phyloP scores from a whole-genome alignment of 2,113 vertebrate species.

The Thamnophis sirtalis region DNA sequence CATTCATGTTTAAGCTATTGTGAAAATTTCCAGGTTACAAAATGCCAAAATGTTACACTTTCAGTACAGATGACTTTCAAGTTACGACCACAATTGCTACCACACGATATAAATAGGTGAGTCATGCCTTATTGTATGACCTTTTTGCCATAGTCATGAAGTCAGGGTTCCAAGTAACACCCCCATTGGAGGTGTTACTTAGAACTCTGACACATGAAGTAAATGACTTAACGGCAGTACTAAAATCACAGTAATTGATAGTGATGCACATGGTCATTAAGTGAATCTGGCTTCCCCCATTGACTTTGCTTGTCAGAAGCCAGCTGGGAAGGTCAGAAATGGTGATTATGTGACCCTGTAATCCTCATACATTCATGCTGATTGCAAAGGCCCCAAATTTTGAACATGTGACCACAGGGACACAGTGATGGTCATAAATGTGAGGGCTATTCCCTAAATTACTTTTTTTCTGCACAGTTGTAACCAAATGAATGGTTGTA shows the following conservation, averaged over 20 bases:
- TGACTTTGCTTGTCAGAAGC: not conserved
- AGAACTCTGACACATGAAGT: no score
- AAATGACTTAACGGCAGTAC: no score
- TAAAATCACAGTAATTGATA: not conserved
- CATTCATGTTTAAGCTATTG: not conserved
- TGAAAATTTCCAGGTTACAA: not conserved
- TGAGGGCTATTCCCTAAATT: not conserved
- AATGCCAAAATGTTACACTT: not conserved
- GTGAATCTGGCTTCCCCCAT: not conserved
- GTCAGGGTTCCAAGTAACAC: no score
- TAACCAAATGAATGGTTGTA: not conserved
- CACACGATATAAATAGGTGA: not conserved
- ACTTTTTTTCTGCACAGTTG: not conserved
- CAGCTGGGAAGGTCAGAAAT: not conserved
- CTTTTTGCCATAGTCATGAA: not conserved
- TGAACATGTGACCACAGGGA: not conserved
- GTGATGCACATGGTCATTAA: not conserved
- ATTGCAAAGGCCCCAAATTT: not conserved
- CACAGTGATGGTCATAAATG: not conserved
- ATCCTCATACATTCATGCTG: not conserved
- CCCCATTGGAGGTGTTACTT: no score
- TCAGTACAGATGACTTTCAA: not conserved
- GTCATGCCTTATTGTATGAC: not conserved
- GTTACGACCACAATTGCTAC: not conserved
- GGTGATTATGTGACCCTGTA: not conserved